These are phyloP conservation scores for Zophobas morio DNA, from an alignment of 1,140 invertebrate species.

Conservation along the genomic window DNA sequence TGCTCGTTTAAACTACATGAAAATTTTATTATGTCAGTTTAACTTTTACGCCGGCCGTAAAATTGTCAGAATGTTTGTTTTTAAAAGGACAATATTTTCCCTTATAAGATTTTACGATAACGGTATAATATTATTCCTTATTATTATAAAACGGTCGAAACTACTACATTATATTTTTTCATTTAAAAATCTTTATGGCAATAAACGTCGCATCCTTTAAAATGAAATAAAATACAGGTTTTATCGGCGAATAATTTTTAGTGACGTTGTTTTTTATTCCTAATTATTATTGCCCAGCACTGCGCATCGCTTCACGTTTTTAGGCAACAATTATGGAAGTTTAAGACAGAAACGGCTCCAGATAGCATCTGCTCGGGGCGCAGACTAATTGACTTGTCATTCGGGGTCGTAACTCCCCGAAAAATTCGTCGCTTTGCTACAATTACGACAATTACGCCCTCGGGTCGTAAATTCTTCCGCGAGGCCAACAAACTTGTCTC, in stretches of 20 bases:
- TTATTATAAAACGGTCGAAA: conserved; percentile 40
- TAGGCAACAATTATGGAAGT: background rate
- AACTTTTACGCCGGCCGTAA: conserved; percentile 31
- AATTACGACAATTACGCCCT: background rate
- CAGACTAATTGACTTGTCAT: conserved; percentile 23
- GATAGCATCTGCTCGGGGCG: conserved; percentile 15
- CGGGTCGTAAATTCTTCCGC: background rate
- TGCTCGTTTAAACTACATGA: conserved; percentile 31
- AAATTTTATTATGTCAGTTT: conserved; percentile 43
- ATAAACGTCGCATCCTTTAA: conserved; percentile 40
- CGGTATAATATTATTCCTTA: conserved; percentile 40
- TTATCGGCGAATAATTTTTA: conserved; percentile 24
- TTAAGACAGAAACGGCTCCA: background rate
- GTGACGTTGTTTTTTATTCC: conserved; percentile 21
- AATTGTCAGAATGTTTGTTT: conserved; percentile 43
- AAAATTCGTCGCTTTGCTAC: background rate
- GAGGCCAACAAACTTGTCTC: conserved; percentile 25
- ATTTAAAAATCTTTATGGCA: conserved; percentile 41
- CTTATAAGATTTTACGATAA: conserved; percentile 42
- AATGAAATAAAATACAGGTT: conserved; percentile 30
- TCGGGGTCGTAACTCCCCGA: background rate
- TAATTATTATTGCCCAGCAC: conserved; percentile 22
- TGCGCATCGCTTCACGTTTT: background rate
- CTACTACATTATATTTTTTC: conserved; percentile 42
- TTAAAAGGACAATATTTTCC: conserved; percentile 42